A percentile compares a stretch with the other conserved stretches of the same genome.
Evolutionary conservation across 1,140 invertebrate species (phyloP).

Genomic region (Aradophagus sp.): DNA sequence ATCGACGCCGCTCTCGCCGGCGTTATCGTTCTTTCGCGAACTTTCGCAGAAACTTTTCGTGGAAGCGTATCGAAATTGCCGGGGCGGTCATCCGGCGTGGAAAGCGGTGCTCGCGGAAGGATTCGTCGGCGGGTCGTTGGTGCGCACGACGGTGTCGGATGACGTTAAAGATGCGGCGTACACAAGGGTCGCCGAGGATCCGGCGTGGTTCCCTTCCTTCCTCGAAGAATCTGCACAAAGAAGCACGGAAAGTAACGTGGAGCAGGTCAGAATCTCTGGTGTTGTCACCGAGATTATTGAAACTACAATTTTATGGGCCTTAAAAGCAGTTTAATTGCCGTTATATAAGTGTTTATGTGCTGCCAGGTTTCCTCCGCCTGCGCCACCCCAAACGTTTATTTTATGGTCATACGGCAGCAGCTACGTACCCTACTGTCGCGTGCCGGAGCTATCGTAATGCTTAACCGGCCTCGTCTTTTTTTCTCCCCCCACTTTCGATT

Average conservation of each 20-base stretch:
- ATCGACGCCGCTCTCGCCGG: slow-evolving; percentile 10
- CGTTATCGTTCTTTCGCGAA: slow-evolving; percentile 5
- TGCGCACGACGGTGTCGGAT: slow-evolving; percentile 31
- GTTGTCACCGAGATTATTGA: slow-evolving; percentile 76
- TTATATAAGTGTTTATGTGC: slow-evolving; percentile 76
- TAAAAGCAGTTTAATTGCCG: slow-evolving; percentile 76
- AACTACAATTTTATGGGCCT: slow-evolving; percentile 76
- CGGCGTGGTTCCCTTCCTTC: slow-evolving; percentile 38
- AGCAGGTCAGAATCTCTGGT: slow-evolving; percentile 70
- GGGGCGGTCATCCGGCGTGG: slow-evolving; percentile 40
- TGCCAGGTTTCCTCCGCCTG: slow-evolving; percentile 70
- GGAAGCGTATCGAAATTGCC: slow-evolving; percentile 41
- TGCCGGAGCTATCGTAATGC: slow-evolving; percentile 68
- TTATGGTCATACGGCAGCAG: slow-evolving; percentile 73
- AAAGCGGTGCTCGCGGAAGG: slow-evolving; percentile 48
- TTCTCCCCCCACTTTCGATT: slow-evolving; percentile 38
- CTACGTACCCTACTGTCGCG: slow-evolving; percentile 72
- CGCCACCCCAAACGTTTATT: slow-evolving; percentile 74
- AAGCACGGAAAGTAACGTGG: slow-evolving; percentile 50
- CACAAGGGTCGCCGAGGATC: slow-evolving; percentile 32
- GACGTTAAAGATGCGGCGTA: slow-evolving; percentile 30
- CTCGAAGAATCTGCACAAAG: slow-evolving; percentile 50
- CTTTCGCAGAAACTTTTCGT: slow-evolving; percentile 30
- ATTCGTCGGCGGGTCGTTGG: slow-evolving; percentile 47
- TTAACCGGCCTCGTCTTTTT: slow-evolving; percentile 56